These are phyloP conservation scores for Anoura caudifer DNA, from an alignment of 2,113 vertebrate genomes.

Conservation along the genomic window DNA sequence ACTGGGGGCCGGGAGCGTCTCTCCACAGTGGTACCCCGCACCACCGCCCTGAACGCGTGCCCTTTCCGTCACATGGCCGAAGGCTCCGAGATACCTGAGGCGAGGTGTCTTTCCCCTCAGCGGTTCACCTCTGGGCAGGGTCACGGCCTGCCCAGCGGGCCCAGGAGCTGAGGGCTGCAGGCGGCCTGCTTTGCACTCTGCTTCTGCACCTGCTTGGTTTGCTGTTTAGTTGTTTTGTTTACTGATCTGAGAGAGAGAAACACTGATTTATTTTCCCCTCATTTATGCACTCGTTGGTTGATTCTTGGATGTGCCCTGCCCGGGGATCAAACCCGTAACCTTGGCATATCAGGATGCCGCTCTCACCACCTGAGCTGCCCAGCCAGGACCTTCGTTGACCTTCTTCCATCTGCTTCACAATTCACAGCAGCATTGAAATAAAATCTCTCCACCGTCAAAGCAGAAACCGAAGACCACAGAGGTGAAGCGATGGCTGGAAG, in stretches of 20 bases:
- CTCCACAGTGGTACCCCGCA: background rate
- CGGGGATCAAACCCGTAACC: no score
- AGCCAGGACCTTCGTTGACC: no score
- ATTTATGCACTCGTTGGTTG: no score
- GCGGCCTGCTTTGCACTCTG: background rate
- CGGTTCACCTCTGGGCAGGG: fast-evolving
- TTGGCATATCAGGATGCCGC: no score
- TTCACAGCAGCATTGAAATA: background rate
- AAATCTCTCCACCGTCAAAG: background rate
- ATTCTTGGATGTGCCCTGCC: no score
- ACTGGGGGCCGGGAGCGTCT: fast-evolving
- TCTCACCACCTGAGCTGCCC: no score
- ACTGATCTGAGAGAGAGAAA: no score
- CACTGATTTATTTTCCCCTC: no score
- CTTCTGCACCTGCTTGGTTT: background rate
- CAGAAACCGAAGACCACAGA: background rate
- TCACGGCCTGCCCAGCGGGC: fast-evolving
- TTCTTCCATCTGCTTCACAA: background rate
- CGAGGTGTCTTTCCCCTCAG: fast-evolving
- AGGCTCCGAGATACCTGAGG: background rate
- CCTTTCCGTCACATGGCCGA: no score
- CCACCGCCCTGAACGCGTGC: fast-evolving
- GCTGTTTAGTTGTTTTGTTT: no score
- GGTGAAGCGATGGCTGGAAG: background rate
- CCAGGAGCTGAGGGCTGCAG: fast-evolving